A percentile compares a stretch with the other conserved stretches of the same genome.
phyloP scores from a whole-genome alignment of 2,113 vertebrate genomes.

The Tenrec ecaudatus region DNA sequence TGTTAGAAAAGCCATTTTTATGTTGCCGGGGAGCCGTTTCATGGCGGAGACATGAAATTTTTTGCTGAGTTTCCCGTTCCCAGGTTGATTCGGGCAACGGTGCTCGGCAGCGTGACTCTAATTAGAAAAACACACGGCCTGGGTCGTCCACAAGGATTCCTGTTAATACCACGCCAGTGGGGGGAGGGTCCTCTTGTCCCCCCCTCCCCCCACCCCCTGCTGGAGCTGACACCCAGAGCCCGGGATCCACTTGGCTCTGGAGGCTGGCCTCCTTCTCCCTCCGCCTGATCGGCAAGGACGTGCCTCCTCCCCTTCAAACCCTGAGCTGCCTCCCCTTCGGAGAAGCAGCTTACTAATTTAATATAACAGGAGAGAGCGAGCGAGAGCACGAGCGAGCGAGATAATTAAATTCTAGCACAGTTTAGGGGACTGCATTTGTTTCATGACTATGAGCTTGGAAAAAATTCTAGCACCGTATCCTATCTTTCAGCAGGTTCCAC shows the following conservation, averaged over 20 bases:
- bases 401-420: constrained; percentile 73
- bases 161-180: constrained; percentile 85
- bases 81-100: constrained; percentile 88
- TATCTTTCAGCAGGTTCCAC: constrained; percentile 51
- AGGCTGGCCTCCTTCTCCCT: constrained; percentile 49
- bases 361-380: constrained; percentile 49
- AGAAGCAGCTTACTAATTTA: constrained; percentile 77
- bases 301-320: background rate
- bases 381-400: background rate
- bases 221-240: constrained; percentile 76
- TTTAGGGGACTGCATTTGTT: constrained; percentile 59
- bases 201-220: constrained; percentile 81
- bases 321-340: constrained; percentile 52
- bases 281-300: background rate
- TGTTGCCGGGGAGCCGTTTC: constrained; percentile 88
- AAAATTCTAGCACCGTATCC: constrained; percentile 49
- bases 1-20: constrained; percentile 90
- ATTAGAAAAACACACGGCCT: constrained; percentile 90
- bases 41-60: constrained; percentile 89
- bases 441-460: constrained; percentile 65
- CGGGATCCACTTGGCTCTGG: constrained; percentile 27
- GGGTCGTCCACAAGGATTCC: constrained; percentile 86
- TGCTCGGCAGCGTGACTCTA: constrained; percentile 86
- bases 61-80: constrained; percentile 88
- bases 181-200: constrained; percentile 72